These are phyloP conservation scores for Channa maculata DNA, from an alignment of 2,113 vertebrate genomes.

Conservation along the genomic window DNA sequence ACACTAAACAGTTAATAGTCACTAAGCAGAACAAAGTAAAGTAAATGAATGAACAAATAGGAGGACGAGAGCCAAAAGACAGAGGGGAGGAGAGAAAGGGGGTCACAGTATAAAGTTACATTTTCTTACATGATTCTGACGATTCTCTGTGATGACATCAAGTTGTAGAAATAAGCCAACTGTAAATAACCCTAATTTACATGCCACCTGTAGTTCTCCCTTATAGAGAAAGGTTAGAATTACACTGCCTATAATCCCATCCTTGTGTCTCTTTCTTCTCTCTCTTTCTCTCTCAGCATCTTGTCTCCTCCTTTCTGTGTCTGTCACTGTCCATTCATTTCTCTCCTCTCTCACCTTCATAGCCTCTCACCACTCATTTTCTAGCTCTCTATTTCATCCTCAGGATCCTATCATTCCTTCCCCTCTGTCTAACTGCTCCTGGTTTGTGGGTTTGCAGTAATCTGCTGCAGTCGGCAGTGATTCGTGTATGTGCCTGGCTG, in stretches of 20 bases:
- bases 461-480: slow-evolving; percentile 61
- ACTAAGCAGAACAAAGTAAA: too few relatives aligned
- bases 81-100: neutral
- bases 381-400: neutral
- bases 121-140: neutral
- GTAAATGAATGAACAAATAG: neutral
- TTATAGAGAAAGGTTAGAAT: neutral
- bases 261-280: too few relatives aligned
- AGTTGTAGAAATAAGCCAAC: neutral
- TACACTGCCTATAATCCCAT: too few relatives aligned
- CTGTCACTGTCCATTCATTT: slow-evolving; percentile 14
- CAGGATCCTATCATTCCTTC: neutral
- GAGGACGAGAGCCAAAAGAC: neutral
- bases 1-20: too few relatives aligned
- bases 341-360: slow-evolving; percentile 29
- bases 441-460: slow-evolving; percentile 34
- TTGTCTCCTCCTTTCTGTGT: neutral
- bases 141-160: neutral
- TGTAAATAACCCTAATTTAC: neutral
- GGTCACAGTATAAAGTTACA: neutral
- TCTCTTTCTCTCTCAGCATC: neutral
- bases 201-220: neutral
- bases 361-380: slow-evolving; percentile 5
- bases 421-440: slow-evolving; percentile 21
- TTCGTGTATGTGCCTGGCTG: slow-evolving; percentile 43